These are phyloP conservation scores for Marcusenius ussheri DNA, from an alignment of 2,113 vertebrate genomes.

Conservation along the genomic window DNA sequence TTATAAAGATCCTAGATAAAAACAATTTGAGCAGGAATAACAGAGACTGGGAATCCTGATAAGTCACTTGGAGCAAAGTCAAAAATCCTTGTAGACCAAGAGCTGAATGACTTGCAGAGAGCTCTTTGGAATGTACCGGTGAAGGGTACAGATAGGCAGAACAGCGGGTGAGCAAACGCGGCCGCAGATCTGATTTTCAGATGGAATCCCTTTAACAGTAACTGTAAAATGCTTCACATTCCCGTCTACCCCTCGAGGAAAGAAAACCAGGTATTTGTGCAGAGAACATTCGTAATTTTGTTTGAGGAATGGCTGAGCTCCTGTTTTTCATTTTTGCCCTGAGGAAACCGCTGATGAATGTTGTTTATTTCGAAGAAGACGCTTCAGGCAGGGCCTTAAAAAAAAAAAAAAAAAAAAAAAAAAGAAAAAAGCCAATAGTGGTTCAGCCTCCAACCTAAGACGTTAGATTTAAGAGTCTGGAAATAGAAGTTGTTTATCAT, in stretches of 20 bases:
- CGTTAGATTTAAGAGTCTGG: neutral
- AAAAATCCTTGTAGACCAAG: neutral
- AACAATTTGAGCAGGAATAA: constrained; percentile 1
- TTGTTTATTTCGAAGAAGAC: neutral
- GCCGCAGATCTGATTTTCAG: neutral
- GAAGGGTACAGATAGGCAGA: neutral
- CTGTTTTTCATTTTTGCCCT: neutral
- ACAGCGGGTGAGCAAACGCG: neutral
- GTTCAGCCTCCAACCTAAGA: neutral
- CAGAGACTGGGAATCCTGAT: neutral
- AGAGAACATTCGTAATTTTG: neutral
- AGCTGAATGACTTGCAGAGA: neutral
- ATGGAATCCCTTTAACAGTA: neutral
- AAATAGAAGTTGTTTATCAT: neutral
- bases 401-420: neutral
- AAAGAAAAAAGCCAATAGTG: neutral
- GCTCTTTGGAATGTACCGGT: neutral
- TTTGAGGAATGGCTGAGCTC: neutral
- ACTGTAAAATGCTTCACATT: neutral
- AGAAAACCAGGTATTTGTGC: neutral
- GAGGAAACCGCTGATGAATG: neutral
- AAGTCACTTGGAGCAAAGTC: neutral
- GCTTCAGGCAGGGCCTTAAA: neutral
- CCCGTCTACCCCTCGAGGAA: neutral
- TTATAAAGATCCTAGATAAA: neutral